Conservation (phyloP, 2,797 vertebrate genomes). For the Darevskia mixta region DNA sequence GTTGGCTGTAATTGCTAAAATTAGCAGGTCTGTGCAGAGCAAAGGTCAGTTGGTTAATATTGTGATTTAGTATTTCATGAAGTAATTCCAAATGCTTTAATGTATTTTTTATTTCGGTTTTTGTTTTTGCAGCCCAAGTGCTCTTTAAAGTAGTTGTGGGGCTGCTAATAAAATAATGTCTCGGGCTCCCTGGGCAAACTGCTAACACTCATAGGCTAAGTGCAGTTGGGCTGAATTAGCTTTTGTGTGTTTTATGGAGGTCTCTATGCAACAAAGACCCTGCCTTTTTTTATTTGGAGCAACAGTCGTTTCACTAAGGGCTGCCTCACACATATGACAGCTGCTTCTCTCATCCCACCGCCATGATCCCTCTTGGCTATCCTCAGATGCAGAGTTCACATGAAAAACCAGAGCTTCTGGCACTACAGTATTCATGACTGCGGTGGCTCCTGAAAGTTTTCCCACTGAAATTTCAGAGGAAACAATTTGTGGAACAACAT, state of each 20-base stretch:
- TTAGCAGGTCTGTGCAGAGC: conserved; percentile 88
- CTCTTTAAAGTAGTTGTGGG: conserved; percentile 71
- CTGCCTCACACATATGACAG: not conserved
- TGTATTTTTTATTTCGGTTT: conserved; percentile 63
- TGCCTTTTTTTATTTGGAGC: rapidly evolving
- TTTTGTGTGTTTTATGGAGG: conserved; percentile 1
- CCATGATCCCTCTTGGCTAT: not conserved
- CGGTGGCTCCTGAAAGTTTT: not conserved
- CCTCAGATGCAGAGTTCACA: not conserved
- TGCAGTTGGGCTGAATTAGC: rapidly evolving
- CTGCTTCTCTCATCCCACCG: not conserved
- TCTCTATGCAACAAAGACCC: rapidly evolving
- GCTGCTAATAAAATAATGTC: conserved; percentile 73
- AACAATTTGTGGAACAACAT: not conserved
- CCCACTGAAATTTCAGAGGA: not conserved
- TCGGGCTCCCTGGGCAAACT: conserved; percentile 32
- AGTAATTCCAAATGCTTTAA: conserved; percentile 78
- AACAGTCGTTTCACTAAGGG: not conserved
- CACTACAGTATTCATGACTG: not conserved
- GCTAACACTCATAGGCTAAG: rapidly evolving
- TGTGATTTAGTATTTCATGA: conserved; percentile 79
- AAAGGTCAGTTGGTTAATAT: conserved; percentile 85
- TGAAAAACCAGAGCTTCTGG: not conserved
- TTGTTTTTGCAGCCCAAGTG: conserved; percentile 70
- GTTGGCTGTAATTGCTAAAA: conserved; percentile 89